Conservation (phyloP, 2,888 invertebrate genomes). For the Prosopocoilus inquinatus region DNA sequence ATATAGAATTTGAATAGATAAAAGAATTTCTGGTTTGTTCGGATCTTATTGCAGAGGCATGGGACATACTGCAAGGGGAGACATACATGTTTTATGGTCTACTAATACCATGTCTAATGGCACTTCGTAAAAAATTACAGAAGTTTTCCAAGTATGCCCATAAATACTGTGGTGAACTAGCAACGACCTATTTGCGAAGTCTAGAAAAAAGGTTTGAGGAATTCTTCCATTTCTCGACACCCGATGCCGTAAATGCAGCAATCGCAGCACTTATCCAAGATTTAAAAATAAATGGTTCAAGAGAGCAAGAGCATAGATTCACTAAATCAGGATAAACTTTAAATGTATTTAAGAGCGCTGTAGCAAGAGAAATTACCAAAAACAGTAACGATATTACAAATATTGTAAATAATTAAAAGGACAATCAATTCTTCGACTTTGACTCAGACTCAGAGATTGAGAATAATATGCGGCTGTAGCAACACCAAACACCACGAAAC, state of each 20-base stretch:
- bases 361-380: too few relatives aligned
- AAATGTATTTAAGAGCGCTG: too few relatives aligned
- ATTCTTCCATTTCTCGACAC: not conserved
- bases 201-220: not conserved
- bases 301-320: too few relatives aligned
- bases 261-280: not conserved
- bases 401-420: too few relatives aligned
- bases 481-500: too few relatives aligned
- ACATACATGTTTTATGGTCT: slow-evolving; percentile 1
- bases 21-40: not conserved
- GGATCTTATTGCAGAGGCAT: not conserved
- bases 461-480: too few relatives aligned
- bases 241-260: not conserved
- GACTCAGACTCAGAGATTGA: too few relatives aligned
- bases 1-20: not conserved
- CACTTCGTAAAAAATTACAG: not conserved
- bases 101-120: slow-evolving; percentile 2
- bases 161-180: not conserved
- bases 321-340: too few relatives aligned
- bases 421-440: too few relatives aligned
- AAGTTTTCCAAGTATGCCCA: not conserved
- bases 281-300: slow-evolving; percentile 2
- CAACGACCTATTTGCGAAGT: not conserved
- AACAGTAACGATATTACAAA: too few relatives aligned
- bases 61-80: slow-evolving; percentile 1